Conservation (phyloP, 2,797 vertebrate species). For the Siniperca undulata region DNA sequence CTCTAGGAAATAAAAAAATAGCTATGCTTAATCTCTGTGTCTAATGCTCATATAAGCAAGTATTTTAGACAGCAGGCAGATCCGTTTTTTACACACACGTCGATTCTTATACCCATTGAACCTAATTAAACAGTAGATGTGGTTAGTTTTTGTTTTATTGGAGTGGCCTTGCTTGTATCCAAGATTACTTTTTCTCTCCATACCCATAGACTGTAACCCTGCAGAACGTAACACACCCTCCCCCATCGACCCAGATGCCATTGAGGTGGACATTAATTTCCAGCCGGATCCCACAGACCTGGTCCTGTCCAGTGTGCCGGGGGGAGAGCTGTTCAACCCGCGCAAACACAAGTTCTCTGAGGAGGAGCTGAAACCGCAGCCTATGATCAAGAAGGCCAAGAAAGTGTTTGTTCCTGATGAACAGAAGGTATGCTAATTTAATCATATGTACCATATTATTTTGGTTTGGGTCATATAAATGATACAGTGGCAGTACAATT, state of each 20-base stretch:
- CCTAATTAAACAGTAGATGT: neutral
- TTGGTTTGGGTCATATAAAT: neutral
- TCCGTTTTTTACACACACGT: no score
- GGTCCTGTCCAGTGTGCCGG: constrained; percentile 95
- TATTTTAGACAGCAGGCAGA: neutral
- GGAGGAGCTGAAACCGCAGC: constrained; percentile 97
- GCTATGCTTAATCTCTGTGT: neutral
- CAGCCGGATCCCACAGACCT: constrained; percentile 96
- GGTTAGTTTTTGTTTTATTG: neutral
- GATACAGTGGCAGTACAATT: neutral
- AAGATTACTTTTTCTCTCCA: neutral
- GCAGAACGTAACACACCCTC: constrained; percentile 74
- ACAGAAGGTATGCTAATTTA: constrained; percentile 88
- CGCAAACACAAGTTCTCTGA: constrained; percentile 97
- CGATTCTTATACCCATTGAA: neutral
- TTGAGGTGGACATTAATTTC: constrained; percentile 95
- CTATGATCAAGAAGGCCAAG: constrained; percentile 99
- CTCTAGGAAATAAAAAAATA: no score
- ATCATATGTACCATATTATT: neutral
- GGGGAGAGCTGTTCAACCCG: constrained; percentile 97
- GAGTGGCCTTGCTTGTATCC: neutral
- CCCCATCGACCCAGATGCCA: constrained; percentile 89
- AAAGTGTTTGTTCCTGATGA: constrained; percentile 96
- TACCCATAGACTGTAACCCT: constrained; percentile 5
- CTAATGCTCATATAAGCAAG: neutral